Percentiles rank a stretch among this genome's conserved stretches.
phyloP scores from a whole-genome alignment of 2,888 invertebrate genomes.

The Agrilus cyanescens region DNA sequence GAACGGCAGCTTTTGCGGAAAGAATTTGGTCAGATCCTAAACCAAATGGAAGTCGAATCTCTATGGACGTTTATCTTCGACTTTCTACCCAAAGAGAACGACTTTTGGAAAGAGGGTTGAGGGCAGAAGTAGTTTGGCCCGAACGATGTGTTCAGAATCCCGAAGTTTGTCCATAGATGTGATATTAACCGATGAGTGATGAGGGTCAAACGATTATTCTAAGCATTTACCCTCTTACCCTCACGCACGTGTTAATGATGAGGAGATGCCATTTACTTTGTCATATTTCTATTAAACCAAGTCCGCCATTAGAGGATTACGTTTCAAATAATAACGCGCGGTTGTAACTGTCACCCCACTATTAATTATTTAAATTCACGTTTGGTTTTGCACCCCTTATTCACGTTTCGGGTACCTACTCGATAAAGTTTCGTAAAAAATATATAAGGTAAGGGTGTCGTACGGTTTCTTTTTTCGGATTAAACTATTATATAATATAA shows the following conservation, averaged over 20 bases:
- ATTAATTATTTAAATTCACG: constrained; percentile 6
- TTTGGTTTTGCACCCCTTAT: constrained; percentile 9
- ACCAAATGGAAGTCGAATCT: constrained; percentile 33
- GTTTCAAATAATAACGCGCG: constrained; percentile 6
- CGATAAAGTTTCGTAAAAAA: no score
- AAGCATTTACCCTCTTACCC: no score
- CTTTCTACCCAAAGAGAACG: constrained; percentile 51
- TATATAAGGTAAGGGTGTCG: no score
- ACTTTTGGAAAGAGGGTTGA: constrained; percentile 46
- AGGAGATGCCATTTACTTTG: no score
- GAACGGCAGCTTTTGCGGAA: constrained; percentile 67
- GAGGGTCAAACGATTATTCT: no score
- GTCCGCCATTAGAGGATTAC: constrained; percentile 11
- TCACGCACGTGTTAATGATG: no score
- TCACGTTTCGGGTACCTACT: constrained; percentile 6
- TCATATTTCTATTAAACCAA: constrained; percentile 1
- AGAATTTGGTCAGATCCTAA: constrained; percentile 56
- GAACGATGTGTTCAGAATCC: constrained; percentile 62
- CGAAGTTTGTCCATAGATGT: no score
- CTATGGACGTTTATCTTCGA: constrained; percentile 49
- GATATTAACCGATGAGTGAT: no score
- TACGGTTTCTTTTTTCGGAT: no score
- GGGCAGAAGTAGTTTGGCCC: constrained; percentile 60
- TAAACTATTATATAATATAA: no score
- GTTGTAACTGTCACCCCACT: constrained; percentile 5